Percentiles rank a stretch among this genome's conserved stretches.
These are phyloP conservation scores for Gopherus evgoodei DNA, from an alignment of 2,113 vertebrate genomes.

Conservation along the genomic window DNA sequence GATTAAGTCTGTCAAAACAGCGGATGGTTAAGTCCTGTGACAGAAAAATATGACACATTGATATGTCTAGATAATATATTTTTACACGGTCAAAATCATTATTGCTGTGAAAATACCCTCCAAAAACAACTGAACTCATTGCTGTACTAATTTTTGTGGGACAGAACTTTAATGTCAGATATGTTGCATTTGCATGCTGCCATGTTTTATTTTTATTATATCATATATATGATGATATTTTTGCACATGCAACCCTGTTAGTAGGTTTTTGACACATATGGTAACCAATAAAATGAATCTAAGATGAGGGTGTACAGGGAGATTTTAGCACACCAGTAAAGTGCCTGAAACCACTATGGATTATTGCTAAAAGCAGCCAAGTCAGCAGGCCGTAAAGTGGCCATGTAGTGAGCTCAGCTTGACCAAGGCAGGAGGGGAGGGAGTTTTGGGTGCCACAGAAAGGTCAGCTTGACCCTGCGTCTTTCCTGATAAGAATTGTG, in stretches of 20 bases:
- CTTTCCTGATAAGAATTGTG: too few species aligned
- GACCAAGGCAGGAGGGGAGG: too few species aligned
- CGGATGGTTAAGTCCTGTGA: slow-evolving; percentile 26
- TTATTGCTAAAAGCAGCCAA: too few species aligned
- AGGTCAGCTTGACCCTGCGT: too few species aligned
- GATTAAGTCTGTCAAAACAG: slow-evolving; percentile 63
- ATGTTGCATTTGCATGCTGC: not conserved
- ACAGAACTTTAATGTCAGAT: not conserved
- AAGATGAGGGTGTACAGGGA: too few species aligned
- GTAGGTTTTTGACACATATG: not conserved
- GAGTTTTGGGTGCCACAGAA: too few species aligned
- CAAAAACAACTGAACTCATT: not conserved
- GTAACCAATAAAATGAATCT: not conserved
- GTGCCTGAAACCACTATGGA: too few species aligned
- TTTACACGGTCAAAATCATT: slow-evolving; percentile 39
- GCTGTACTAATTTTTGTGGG: not conserved
- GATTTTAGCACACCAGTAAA: too few species aligned
- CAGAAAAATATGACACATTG: slow-evolving; percentile 47
- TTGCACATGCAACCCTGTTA: not conserved
- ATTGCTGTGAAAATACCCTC: slow-evolving; percentile 18
- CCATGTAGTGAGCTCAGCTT: too few species aligned
- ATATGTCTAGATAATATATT: not conserved
- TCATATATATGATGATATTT: not conserved
- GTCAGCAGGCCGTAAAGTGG: too few species aligned
- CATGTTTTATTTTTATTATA: not conserved